Evolutionary conservation across 2,888 invertebrate genomes (phyloP).

Genomic region (Eueremaeus valkanovi): DNA sequence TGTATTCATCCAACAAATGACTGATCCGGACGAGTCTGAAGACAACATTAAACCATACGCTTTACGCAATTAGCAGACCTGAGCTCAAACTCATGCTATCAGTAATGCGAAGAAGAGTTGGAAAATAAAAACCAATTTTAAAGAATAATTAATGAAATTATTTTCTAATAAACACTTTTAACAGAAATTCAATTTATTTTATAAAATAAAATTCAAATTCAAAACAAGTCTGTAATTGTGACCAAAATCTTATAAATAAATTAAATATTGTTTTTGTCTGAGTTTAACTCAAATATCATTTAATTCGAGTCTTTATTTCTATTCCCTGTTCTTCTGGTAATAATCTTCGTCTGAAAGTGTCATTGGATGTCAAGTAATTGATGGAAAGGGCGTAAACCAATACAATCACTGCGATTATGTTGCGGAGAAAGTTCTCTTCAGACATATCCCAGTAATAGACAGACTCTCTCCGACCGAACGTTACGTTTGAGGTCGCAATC

Average conservation of each 20-base stretch:
- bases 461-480: no score
- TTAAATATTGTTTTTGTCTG: not conserved
- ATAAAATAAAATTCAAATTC: no score
- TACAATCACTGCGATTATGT: not conserved
- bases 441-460: not conserved
- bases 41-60: not conserved
- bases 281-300: not conserved
- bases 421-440: not conserved
- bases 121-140: not conserved
- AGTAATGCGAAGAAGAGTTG: no score
- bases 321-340: constrained; percentile 27
- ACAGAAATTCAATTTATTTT: no score
- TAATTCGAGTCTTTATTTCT: not conserved
- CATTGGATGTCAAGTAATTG: not conserved
- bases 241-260: not conserved
- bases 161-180: no score
- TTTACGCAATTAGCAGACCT: no score
- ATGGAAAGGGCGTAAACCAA: not conserved
- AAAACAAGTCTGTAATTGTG: no score
- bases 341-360: not conserved
- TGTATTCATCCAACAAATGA: not conserved
- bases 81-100: no score
- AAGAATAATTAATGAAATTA: no score
- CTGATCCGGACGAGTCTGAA: not conserved
- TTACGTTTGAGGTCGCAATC: no score